Base-by-base conservation (phyloP, 2,888 invertebrate genomes). In the Thera britannica region DNA sequence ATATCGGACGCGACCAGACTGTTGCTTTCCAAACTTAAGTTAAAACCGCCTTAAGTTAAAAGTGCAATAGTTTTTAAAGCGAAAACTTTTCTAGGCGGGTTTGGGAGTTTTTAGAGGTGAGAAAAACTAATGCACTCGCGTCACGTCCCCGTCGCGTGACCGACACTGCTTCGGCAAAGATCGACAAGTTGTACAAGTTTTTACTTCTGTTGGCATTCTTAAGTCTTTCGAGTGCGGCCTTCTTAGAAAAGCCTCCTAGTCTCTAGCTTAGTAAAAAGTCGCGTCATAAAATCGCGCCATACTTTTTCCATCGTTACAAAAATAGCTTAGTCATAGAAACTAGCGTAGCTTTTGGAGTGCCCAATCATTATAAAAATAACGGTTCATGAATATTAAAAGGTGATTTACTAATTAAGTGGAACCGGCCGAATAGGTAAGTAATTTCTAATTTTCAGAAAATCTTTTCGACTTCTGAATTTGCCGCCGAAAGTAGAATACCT, bases 331-430 rank as follows among this genome's bases (percentile, higher is more conserved):
- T 67, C 65, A 70, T 60, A 41, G 11, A 52, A 57, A 51, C 44
- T 60, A 52, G 69, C 67, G 34, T 67, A 57, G 67, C 74, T 72
- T 61, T 46, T 2, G 34, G 34, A 60, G 58, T 73, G 68, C 60
- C 48, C 60, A 46, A 66, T 57, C 62, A 58, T 55, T 65, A 68
- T 72, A 62, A 51, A 67, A 67, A 74, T 74, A 74, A 73, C 71
- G 64, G 75, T 73, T 73, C 79, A 78, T 80, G 73, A 77, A 82
- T 83, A 79, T 80, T 80, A 80, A 79, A 78, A 81, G 75, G 75
- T 75, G 76, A 80, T 80, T 77, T 81, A 83, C 81, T 81, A 79
- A 82, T 83, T 79, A 77, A 76, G 70, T 67, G 62, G 69, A 76
- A 75, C 70, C 67, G 62, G 68, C 75, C 74, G 62, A 63, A 73